Evolutionary conservation across 2,113 vertebrate species (phyloP), one percentile per base, ranked within the genome.

Genomic region (Scytalopus superciliaris): DNA sequence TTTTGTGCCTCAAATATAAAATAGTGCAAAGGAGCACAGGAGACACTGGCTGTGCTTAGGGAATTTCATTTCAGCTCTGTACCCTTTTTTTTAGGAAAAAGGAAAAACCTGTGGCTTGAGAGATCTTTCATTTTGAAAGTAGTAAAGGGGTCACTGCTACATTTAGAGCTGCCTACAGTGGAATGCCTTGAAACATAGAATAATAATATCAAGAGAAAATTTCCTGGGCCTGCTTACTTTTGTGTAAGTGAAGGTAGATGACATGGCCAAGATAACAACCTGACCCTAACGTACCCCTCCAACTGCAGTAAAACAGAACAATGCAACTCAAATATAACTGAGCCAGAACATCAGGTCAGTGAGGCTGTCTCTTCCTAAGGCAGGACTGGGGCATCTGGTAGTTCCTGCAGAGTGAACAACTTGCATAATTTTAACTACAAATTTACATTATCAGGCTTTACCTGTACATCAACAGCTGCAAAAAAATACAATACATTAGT

Each of bases 51-150:
- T 85, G n/a, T 50, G 89, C 64, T 93, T 70, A 66, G 76, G 86
- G 70, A 95, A 97, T 92, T 96, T 96, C 16, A 94, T 96, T 98
- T 93, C 74, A 93, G 17, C 45, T 70, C 28, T 60, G 66, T 49
- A 52, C 9, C 53, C 87, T 83, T 90, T 82, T 63, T 69, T 44
- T n/a, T 23, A 19, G 35, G 90, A 89, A 83, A 60, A 55, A n/a
- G 14, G 28, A 31, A 90, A 90, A 39, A 15, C 8, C 22, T 82
- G 40, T 62, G n/a, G n/a, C 33, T 88, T 96, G 72, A 93, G 77
- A 90, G 60, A 75, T 79, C 94, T 91, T 96, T 93, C 81, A 89
- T 95, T 97, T 90, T 91, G 79, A 96, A 97, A 89, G 84, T 59
- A 89, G 50, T 92, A 95, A 96, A 96, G 68, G 53, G 90, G 78